Evolutionary conservation across 1,140 invertebrate species (phyloP), one percentile per base, ranked within the genome.

Genomic region (Sinella curviseta): DNA sequence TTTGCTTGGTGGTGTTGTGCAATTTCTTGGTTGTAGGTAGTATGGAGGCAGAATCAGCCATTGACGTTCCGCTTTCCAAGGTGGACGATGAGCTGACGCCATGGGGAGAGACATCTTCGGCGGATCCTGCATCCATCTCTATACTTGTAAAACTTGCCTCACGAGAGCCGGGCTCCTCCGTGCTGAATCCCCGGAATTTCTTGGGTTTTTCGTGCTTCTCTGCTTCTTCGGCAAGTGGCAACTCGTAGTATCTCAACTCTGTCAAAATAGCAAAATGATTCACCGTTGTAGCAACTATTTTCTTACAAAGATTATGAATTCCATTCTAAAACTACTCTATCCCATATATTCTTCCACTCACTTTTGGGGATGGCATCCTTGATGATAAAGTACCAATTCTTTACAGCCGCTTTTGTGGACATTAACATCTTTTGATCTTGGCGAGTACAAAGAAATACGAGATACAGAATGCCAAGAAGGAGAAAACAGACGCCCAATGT

Each of bases 321-420:
- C 24, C 24, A 33, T 28, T 48, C 39, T 16, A 14, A 2, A 17
- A 76, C 20, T 54, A 17, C n/a, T 54, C 39, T 24, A 34, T 33
- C 30, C 4, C 16, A 26, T 77, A 8, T 14, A 57, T 26, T 39
- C 65, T 77, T 33, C 14, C 16, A n/a, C 55, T 73, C 28, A 74
- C 74, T 35, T 77, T 80, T 82, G 0, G 82, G 82, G 36, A 82
- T 65, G 1, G 77, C 78, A 33, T 82, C 77, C 14, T 55, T 14
- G 8, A 79, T 73, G 14, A 81, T 79, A 24, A 57, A 76, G 4
- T 74, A 0, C 79, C 81, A 82, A 20, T 77, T 79, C 1, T 76
- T 73, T 0, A 80, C 76, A 28, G 79, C 79, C 0, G 80, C 17
- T 76, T 80, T 78, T 1, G 78, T 78, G 0, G 77, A 39, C 39